Conservation (phyloP, 2,888 invertebrate species). For the Ichneumon xanthorius region DNA sequence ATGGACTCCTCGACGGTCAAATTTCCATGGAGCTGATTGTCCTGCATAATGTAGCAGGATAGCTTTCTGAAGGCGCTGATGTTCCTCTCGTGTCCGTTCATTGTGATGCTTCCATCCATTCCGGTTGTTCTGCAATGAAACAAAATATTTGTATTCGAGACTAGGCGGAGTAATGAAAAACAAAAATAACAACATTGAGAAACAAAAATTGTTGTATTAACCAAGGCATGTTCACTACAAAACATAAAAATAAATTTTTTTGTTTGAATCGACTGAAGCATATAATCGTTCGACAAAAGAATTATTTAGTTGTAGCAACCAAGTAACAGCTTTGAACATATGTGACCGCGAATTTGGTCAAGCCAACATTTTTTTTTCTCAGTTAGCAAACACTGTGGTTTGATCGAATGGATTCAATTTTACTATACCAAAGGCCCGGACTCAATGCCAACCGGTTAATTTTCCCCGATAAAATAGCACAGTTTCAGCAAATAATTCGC, state of each 20-base stretch:
- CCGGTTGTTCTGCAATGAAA: conserved; percentile 89
- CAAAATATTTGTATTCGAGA: background rate
- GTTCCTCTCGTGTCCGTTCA: conserved; percentile 94
- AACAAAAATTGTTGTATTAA: background rate
- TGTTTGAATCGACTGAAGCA: too few relatives aligned
- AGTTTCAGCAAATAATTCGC: background rate
- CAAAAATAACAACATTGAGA: background rate
- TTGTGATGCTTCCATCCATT: conserved; percentile 93
- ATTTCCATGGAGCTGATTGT: conserved; percentile 96
- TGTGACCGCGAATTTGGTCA: too few relatives aligned
- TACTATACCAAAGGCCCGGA: background rate
- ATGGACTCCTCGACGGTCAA: conserved; percentile 97
- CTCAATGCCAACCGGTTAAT: conserved; percentile 47
- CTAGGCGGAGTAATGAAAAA: background rate
- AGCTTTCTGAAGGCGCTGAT: conserved; percentile 95
- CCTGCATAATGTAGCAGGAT: conserved; percentile 99
- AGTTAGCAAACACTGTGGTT: background rate
- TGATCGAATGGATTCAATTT: background rate
- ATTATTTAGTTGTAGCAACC: too few relatives aligned
- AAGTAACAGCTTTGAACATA: too few relatives aligned
- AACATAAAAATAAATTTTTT: too few relatives aligned
- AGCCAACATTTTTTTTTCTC: background rate
- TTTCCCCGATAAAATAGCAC: background rate
- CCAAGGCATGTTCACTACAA: too few relatives aligned
- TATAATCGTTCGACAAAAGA: too few relatives aligned